A percentile compares a stretch with the other conserved stretches of the same genome.
Evolutionary conservation across 2,113 vertebrate species (phyloP).

Genomic region (Megaceryle torquata): DNA sequence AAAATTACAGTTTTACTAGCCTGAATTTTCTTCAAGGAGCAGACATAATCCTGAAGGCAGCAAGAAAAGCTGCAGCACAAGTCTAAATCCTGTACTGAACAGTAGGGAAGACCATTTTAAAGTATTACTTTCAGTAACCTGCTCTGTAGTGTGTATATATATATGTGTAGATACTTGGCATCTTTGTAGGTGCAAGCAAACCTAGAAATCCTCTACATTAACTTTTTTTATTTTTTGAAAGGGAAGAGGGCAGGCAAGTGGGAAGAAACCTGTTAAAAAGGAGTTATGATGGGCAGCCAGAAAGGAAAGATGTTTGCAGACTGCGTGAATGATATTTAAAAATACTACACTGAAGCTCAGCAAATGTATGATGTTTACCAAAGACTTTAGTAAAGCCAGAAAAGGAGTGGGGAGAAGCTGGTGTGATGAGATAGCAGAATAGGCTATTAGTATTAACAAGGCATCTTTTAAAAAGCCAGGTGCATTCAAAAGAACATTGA

Average conservation of each 20-base stretch:
- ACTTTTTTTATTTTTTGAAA: neutral
- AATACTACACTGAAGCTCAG: neutral
- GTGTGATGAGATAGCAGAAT: neutral
- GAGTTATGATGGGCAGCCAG: neutral
- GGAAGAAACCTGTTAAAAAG: neutral
- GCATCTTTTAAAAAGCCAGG: neutral
- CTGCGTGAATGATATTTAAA: neutral
- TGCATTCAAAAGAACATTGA: neutral
- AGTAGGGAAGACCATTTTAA: neutral
- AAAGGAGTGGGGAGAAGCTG: neutral
- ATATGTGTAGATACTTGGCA: neutral
- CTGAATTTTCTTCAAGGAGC: neutral
- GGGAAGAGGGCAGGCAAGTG: neutral
- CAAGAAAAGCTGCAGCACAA: neutral
- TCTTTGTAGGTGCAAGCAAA: neutral
- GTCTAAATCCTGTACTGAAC: neutral
- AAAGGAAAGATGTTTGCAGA: neutral
- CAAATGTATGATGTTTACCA: neutral
- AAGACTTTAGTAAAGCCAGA: neutral
- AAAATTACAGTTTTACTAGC: neutral
- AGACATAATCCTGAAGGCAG: neutral
- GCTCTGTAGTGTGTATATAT: neutral
- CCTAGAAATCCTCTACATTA: neutral
- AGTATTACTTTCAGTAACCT: neutral
- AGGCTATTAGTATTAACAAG: neutral